phyloP scores from a whole-genome alignment of 2,888 invertebrate species.

The Amiota communis region DNA sequence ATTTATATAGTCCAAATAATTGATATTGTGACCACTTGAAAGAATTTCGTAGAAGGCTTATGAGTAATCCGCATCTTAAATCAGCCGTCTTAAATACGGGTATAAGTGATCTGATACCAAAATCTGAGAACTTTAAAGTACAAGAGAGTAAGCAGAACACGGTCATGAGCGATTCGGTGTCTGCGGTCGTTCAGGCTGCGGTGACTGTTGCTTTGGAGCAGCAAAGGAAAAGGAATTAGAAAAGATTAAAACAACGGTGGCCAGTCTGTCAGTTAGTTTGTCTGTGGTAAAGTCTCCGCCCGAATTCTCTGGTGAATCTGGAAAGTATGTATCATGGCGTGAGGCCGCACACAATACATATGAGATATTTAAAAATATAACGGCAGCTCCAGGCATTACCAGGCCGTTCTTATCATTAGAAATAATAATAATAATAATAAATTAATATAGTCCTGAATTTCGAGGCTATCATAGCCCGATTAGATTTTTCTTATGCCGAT shows the following conservation, averaged over 20 bases:
- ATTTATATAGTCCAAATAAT: too few species aligned
- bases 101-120: too few species aligned
- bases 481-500: slow-evolving; percentile 18
- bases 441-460: background rate
- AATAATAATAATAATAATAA: slow-evolving; percentile 29
- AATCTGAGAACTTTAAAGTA: too few species aligned
- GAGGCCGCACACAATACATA: too few species aligned
- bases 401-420: slow-evolving; percentile 34
- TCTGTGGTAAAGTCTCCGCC: background rate
- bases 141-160: background rate
- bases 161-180: background rate
- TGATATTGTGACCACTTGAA: too few species aligned
- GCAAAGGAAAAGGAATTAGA: background rate
- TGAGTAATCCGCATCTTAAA: too few species aligned
- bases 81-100: too few species aligned
- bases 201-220: background rate
- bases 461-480: background rate
- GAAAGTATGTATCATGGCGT: slow-evolving; percentile 31
- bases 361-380: too few species aligned
- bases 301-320: slow-evolving; percentile 23
- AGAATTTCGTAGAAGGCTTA: too few species aligned
- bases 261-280: background rate
- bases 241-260: background rate
- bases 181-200: background rate
- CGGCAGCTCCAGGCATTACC: too few species aligned